Base-by-base conservation (phyloP, 2,888 invertebrate species). In the Limnephilus auricula region DNA sequence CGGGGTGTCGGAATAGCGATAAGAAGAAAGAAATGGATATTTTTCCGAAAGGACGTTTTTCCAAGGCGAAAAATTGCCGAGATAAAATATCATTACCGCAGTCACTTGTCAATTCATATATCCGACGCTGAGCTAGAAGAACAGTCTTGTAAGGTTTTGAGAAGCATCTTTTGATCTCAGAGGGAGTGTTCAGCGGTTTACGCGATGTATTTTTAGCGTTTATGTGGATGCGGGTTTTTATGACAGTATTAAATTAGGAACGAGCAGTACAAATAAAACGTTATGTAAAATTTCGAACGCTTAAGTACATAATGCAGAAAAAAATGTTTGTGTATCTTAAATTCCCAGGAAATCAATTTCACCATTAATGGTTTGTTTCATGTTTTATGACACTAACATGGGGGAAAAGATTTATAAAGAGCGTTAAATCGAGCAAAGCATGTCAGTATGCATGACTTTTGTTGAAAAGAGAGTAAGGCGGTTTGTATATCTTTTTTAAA, bases 21-120 rank as follows among this genome's bases (percentile, higher is more conserved):
- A 91, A 91, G 91, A 85, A 89, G 78, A 89, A 91, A 91, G 89
- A 91, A 91, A 91, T 91, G 91, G 91, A 84, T 91, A 91, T 91
- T 91, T 91, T 91, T 91, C 83, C 91, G 65, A 89, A 84, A 91
- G 91, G 80, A 88, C 89, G 82, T 91, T 89, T 89, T 85, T 79
- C 78, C 82, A 34, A 31, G 78, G 79, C 89, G 79, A 83, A 82
- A 91, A 91, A 91, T 89, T 89, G 89, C 89, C 32, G 79, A 89
- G 89, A 89, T 89, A 91, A 89, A 91, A 91, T 89, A 83, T 89
- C 91, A 91, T 91, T 89, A 91, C 85, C 82, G 91, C 87, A 82
- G 90, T 90, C 82, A 87, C 80, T 90, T 87, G 90, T 87, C 90
- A 87, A 87, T 87, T 80, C 80, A 80, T 82, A 82, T 79, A 87